Base-by-base conservation (phyloP, 1,140 invertebrate genomes). In the Macrosteles quadrilineatus region DNA sequence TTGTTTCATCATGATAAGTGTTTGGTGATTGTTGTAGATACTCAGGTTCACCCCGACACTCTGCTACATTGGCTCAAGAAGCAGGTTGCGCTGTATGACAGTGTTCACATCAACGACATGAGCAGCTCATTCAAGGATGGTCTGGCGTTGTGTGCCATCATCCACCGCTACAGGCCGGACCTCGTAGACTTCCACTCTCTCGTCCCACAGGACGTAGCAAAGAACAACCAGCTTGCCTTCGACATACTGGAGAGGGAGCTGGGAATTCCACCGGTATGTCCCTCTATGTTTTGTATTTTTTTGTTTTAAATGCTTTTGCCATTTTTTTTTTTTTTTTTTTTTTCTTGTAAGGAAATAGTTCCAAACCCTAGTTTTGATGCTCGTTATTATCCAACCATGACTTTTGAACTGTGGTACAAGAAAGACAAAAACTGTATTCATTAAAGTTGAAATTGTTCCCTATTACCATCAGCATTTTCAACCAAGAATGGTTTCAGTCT, bases 91-190 rank as follows among this genome's bases (percentile, higher is more conserved):
- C 77, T 86, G 1, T 89, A 89, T 77, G 85, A 88, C 68, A 81
- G 84, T 47, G 83, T 93, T n/a, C 80, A 83, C 32, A 84, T 94
- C 25, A 83, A 85, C 30, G 87, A 94, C 78, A 83, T 94, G 74
- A 86, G 85, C 2, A 83, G 82, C 30, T 90, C 89, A 0, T 94
- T 94, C 81, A 87, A 87, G 78, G 86, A 86, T 80, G 94, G 94
- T 11, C 79, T 91, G 64, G 90, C 90, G 3, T 82, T 95, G 65
- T 93, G 90, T 83, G 91, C 91, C n/a, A 88, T 96, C 36, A 87
- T 96, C 73, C 86, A 90, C 79, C 88, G 90, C 74, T 96, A 96
- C 81, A 84, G 93, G 72, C 94, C 95, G n/a, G 91, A 96, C 83
- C 82, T 97, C 21, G 85, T 97, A 63, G 91, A 95, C 76, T 90